Evolutionary conservation across 2,113 vertebrate genomes (phyloP), one percentile per base, ranked within the genome.

Genomic region (Semnornis frantzii): DNA sequence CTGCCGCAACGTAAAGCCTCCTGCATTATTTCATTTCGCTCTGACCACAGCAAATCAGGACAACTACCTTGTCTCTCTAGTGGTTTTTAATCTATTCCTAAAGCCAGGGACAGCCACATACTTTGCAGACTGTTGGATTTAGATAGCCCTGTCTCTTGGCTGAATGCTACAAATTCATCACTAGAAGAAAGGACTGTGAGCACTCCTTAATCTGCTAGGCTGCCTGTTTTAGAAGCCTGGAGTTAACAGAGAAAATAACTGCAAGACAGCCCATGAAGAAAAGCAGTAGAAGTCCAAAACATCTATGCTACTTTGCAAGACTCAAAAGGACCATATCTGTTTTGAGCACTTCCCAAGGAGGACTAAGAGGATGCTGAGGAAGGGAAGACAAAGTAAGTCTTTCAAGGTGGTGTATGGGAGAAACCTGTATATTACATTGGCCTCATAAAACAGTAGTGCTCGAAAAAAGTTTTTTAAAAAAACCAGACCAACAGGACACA

Each of bases 201-300:
- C 4, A 8, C 46, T 77, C 52, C 75, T 62, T 34, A 16, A 50
- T 18, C 31, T 52, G 9, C 13, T 54, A 52, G 72, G 57, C 15
- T 52, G 30, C 1, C 27, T 0, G 0, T 2, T 25, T 46, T 74
- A 77, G 46, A 59, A 82, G 18, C 50, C 39, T 66, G 4, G 6
- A 46, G 34, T 46, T 83, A 19, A 19, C 0, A 68, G 18, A 34
- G 25, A 37, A 15, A 84, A 8, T 12, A 70, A 89, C 44, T 50
- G 50, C n/a, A 57, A 86, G 30, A 24, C 15, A 65, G 62, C 0
- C 3, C 33, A 12, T 33, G 27, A 75, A 23, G 23, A 91, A 81
- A 84, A 85, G 46, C 50, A 75, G 25, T 10, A 52, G 71, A 37
- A 37, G 30, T 19, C 64, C 50, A 5, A 62, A 88, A 55, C 3